Base-by-base conservation (phyloP, 1,140 invertebrate species). In the Melipona quadrifasciata region DNA sequence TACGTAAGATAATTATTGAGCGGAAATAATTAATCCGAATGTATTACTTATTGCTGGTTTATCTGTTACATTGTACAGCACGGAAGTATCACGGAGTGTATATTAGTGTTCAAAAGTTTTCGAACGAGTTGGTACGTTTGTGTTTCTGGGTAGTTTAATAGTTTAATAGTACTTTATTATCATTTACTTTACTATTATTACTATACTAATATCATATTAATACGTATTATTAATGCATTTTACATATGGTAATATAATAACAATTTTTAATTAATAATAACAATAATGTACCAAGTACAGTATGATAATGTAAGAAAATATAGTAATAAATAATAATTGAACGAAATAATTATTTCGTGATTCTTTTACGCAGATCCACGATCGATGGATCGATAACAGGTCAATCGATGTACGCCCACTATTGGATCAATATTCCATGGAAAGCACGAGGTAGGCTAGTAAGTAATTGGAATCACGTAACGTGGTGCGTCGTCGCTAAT, bases 401-500 rank as follows among this genome's bases (percentile, higher is more conserved):
- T 72, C 65, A 47, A 80, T 80, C 78, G 51, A 79, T 67, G 27
- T 39, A 67, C 76, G 21, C 21, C 14, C 31, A 47, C 58, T 80
- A 58, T 34, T 34, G 53, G 21, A 71, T 80, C 67, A 80, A 80
- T 80, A 80, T 80, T 80, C 78, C 67, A 47, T 53, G 24, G 78
- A 57, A 80, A 80, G 31, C 47, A 53, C 53, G 47, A 6, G 34
- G 8, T 34, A 31, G 27, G 51, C 78, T 80, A 47, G 67, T 80
- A 80, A 80, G 78, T 67, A 80, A 80, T 72, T 71, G 78, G 39
- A 72, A 80, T 80, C 78, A 80, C 78, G 78, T 80, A 80, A 71
- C 47, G 31, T 31, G 61, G 58, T 24, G 53, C 78, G 78, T 67
- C 78, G 78, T 80, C 68, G 67, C 78, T 80, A 80, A 80, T 80